Evolutionary conservation across 2,113 vertebrate species (phyloP).

Genomic region (Geococcyx californianus): DNA sequence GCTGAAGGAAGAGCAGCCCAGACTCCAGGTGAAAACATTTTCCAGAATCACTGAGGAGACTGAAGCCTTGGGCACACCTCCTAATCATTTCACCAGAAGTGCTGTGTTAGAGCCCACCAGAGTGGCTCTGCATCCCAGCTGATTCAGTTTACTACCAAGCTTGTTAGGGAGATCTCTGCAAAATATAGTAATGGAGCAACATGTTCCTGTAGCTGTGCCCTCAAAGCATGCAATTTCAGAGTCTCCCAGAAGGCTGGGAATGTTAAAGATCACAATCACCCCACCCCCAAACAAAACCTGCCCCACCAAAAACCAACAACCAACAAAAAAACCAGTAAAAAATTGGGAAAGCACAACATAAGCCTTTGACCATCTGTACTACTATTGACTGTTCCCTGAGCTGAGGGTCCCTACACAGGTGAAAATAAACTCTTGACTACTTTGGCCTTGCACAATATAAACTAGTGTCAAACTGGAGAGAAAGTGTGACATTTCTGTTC

Average conservation of each 20-base stretch:
- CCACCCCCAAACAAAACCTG: not conserved
- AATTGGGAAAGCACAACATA: not conserved
- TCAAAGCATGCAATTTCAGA: not conserved
- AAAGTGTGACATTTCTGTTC: not conserved
- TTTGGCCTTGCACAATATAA: fast-evolving
- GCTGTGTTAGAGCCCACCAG: not conserved
- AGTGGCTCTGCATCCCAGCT: not conserved
- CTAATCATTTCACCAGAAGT: not conserved
- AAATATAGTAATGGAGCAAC: fast-evolving
- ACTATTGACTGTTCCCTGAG: not conserved
- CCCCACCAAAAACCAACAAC: not conserved
- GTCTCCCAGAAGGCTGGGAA: not conserved
- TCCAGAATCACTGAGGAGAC: not conserved
- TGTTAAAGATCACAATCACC: not conserved
- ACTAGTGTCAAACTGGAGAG: not conserved
- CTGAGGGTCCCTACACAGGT: fast-evolving
- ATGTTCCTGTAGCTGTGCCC: fast-evolving
- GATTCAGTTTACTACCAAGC: not conserved
- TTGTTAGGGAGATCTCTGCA: not conserved
- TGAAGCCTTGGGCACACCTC: not conserved
- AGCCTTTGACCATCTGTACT: not conserved
- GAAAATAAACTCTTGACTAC: not conserved
- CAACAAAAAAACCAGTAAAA: not conserved
- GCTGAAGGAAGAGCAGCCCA: not conserved
- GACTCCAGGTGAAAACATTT: conserved; percentile 16